phyloP scores from a whole-genome alignment of 2,888 invertebrate genomes.

The Philhelius pedissequus region DNA sequence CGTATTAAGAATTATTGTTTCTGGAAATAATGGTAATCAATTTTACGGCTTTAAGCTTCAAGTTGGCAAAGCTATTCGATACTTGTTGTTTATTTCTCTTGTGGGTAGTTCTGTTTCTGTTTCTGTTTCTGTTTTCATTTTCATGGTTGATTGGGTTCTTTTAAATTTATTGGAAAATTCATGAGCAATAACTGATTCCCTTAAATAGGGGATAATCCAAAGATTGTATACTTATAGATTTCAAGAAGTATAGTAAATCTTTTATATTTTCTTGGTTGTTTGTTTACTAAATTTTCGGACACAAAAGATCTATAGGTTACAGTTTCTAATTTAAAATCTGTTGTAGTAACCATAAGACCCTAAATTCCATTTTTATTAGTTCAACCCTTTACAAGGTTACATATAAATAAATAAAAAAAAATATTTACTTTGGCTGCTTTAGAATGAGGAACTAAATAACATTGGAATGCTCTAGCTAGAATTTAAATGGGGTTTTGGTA shows the following conservation, averaged over 20 bases:
- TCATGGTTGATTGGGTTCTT: conserved; percentile 36
- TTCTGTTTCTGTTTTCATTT: not conserved
- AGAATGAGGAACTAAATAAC: conserved; percentile 24
- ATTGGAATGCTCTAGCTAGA: conserved; percentile 36
- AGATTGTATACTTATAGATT: not conserved
- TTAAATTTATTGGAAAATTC: conserved; percentile 33
- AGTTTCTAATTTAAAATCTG: not conserved
- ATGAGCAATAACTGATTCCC: conserved; percentile 9
- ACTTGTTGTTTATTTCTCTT: not conserved
- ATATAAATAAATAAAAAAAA: not conserved
- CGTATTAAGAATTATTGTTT: conserved; percentile 34
- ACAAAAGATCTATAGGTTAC: not conserved
- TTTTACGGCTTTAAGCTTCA: conserved; percentile 11
- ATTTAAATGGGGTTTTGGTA: conserved; percentile 43
- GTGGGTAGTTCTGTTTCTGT: not conserved
- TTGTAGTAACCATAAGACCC: not conserved
- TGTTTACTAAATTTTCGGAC: not conserved
- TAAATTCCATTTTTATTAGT: conserved; percentile 7
- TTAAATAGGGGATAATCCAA: not conserved
- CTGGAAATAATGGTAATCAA: conserved; percentile 41
- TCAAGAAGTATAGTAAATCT: not conserved
- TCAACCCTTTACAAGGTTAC: conserved; percentile 14
- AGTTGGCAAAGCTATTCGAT: conserved; percentile 11
- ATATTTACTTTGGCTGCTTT: not conserved
- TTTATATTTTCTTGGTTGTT: not conserved